Evolutionary conservation across 2,888 invertebrate genomes (phyloP), one percentile per base, ranked within the genome.

Genomic region (Ichneumon xanthorius): DNA sequence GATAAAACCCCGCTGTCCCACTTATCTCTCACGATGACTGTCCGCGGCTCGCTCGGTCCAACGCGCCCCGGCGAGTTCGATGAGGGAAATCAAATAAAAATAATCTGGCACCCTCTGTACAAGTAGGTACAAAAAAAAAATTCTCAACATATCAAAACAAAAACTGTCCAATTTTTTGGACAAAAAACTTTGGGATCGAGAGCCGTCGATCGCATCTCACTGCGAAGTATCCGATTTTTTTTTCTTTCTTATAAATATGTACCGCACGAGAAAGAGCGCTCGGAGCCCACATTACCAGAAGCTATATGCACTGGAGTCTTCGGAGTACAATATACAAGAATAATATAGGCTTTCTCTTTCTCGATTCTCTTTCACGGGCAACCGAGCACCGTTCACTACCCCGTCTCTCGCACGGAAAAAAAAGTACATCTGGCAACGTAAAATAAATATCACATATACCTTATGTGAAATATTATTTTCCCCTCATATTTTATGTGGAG

Each of bases 1-100:
- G 82, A 78, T 72, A 82, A 82, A 78, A 78, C 55, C 37, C 33
- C 68, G 67, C 67, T 82, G 82, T 82, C 82, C 82, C 82, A 82
- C 82, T 78, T 82, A 53, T 78, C 65, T 50, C 30, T 14, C 37
- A 30, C 78, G 78, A 50, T 50, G 80, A 53, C 65, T 14, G 72
- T 48, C 45, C 3, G 58, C 50, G 19, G 45, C n/a, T 45, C 37
- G 53, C 63, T 65, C 79, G 37, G 22, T 80, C 65, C 80, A 72
- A 80, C 40, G 40, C 72, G 53, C 72, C 30, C n/a, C 30, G 55
- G 26, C 72, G 70, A 67, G 65, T 80, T 63, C 40, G 58, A 73
- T 76, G 45, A 65, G 63, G 11, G n/a, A 37, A 67, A 67, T 11
- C n/a, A 19, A 22, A 40, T n/a, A 9, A 22, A n/a, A 40, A 63